Conservation (phyloP, 2,113 vertebrate genomes). For the Scomber colias region DNA sequence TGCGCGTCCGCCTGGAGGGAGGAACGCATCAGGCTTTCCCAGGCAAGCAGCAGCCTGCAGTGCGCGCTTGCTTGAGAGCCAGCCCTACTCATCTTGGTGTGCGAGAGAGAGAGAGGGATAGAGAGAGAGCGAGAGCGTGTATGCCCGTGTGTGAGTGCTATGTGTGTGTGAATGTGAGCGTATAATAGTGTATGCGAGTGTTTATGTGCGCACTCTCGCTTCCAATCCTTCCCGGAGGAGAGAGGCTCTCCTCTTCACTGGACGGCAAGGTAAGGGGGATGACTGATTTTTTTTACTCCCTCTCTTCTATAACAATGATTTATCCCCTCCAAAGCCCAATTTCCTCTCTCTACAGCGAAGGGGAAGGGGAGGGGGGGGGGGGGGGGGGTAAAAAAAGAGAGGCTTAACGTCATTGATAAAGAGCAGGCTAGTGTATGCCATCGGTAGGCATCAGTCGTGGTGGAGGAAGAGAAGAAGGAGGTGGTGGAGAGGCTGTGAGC, state of each 20-base stretch:
- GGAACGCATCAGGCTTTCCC: conserved; percentile 85
- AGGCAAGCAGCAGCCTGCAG: conserved; percentile 87
- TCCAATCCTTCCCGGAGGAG: conserved; percentile 78
- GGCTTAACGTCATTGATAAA: conserved; percentile 81
- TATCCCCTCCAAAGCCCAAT: conserved; percentile 47
- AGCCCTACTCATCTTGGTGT: conserved; percentile 71
- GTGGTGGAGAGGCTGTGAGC: conserved; percentile 59
- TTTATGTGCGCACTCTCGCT: conserved; percentile 73
- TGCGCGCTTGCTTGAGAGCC: conserved; percentile 79
- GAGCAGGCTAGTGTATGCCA: conserved; percentile 60
- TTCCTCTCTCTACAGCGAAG: conserved; percentile 24
- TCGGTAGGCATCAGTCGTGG: conserved; percentile 61
- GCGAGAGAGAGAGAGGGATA: conserved; percentile 39
- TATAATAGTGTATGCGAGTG: conserved; percentile 61
- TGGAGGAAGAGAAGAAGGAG: conserved; percentile 58
- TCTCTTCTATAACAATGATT: conserved; percentile 53
- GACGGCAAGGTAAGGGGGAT: conserved; percentile 83
- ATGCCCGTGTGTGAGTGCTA: conserved; percentile 59
- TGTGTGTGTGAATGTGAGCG: conserved; percentile 60
- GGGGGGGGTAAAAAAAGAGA: conserved; percentile 44
- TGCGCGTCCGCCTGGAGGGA: conserved; percentile 83
- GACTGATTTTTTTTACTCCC: conserved; percentile 25
- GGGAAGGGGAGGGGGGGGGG: neutral
- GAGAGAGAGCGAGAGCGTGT: conserved; percentile 49
- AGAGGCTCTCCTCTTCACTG: conserved; percentile 79